Percentiles rank a stretch among this genome's conserved stretches.
These are phyloP conservation scores for Mustela lutreola DNA, from an alignment of 2,113 vertebrate species.

Conservation along the genomic window DNA sequence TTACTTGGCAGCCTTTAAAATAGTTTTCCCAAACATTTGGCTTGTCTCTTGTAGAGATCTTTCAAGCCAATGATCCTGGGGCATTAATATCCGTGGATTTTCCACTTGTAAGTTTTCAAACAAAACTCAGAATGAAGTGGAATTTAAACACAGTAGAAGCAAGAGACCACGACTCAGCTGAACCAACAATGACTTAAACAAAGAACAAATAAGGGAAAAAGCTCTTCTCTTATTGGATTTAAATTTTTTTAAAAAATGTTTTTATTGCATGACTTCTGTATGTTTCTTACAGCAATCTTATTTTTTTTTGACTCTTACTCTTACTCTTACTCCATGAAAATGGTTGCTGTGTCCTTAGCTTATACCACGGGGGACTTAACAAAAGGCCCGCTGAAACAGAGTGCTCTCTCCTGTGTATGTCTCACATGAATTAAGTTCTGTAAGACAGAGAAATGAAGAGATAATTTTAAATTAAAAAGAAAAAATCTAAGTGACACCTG, in stretches of 20 bases:
- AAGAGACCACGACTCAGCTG: conserved; percentile 15
- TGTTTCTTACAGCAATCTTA: not conserved
- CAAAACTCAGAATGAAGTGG: conserved; percentile 3
- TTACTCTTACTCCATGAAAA: not conserved
- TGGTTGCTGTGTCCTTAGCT: not conserved
- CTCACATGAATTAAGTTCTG: not conserved
- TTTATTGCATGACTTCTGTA: not conserved
- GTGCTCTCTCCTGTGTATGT: not conserved
- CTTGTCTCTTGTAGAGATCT: not conserved
- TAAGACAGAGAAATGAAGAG: not conserved
- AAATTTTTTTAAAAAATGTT: not conserved
- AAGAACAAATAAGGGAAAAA: conserved; percentile 37
- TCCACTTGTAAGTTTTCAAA: conserved; percentile 56
- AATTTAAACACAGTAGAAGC: conserved; percentile 41
- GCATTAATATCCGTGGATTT: not conserved
- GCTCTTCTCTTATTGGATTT: not conserved
- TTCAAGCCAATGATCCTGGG: not conserved
- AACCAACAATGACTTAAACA: conserved; percentile 23
- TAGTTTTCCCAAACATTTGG: not conserved
- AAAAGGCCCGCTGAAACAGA: not conserved
- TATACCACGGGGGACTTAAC: not conserved
- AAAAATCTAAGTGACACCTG: too few relatives aligned
- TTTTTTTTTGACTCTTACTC: not conserved
- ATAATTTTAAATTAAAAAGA: not conserved
- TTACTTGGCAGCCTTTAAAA: not conserved